Evolutionary conservation across 2,113 vertebrate genomes (phyloP).

Genomic region (Burhinus oedicnemus): DNA sequence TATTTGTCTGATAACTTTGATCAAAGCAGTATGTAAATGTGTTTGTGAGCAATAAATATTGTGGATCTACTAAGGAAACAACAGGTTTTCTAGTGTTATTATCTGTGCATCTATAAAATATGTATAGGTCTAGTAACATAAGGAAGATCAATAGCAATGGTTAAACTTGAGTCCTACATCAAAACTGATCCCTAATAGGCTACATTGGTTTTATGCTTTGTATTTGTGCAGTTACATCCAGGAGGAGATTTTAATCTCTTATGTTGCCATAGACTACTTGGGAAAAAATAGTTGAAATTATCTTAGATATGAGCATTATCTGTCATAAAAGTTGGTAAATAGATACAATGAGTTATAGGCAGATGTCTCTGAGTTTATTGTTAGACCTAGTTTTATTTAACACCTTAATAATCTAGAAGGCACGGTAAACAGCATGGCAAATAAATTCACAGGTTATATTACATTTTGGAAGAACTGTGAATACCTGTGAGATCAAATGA

Average conservation of each 20-base stretch:
- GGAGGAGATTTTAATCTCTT: background rate
- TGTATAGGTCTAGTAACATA: background rate
- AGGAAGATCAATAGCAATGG: background rate
- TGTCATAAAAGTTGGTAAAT: conserved; percentile 5
- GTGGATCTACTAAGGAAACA: background rate
- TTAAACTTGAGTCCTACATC: background rate
- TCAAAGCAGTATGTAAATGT: background rate
- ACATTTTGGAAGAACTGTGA: conserved; percentile 9
- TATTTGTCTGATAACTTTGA: background rate
- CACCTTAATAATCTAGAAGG: conserved; percentile 40
- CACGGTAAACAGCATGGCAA: background rate
- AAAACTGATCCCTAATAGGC: background rate
- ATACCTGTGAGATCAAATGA: conserved; percentile 11
- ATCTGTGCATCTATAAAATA: background rate
- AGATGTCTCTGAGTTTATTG: conserved; percentile 4
- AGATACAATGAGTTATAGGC: background rate
- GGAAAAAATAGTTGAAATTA: conserved; percentile 21
- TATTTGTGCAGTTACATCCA: background rate
- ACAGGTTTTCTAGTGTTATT: background rate
- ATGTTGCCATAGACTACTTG: background rate
- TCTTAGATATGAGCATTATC: background rate
- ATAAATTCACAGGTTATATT: conserved; percentile 32
- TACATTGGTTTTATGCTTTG: background rate
- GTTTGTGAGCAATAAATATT: background rate
- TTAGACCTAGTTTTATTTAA: conserved; percentile 50